These are phyloP conservation scores for Aricia artaxerxes DNA, from an alignment of 2,888 invertebrate species.

Conservation along the genomic window DNA sequence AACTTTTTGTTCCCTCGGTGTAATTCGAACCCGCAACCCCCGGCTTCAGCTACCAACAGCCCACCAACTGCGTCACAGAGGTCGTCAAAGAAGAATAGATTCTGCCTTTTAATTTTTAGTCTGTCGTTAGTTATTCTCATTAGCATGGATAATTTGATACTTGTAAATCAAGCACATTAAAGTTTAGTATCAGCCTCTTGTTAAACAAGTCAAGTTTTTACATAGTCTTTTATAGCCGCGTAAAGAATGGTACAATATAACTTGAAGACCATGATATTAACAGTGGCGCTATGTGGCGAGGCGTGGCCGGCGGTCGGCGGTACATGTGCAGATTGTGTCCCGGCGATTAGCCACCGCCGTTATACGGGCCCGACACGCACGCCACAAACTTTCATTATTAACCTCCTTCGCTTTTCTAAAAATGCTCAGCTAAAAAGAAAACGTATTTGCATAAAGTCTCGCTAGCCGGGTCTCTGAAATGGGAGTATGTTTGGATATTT, in stretches of 20 bases:
- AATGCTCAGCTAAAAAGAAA: background rate
- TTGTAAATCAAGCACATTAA: background rate
- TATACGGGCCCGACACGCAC: slow-evolving; percentile 8
- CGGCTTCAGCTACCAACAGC: no score
- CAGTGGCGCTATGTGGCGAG: background rate
- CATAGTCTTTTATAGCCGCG: no score
- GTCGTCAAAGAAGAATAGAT: no score
- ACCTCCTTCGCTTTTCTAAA: background rate
- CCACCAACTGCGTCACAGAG: no score
- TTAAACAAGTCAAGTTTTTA: background rate
- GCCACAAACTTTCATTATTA: slow-evolving; percentile 10
- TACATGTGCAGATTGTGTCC: slow-evolving; percentile 1
- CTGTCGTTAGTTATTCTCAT: background rate
- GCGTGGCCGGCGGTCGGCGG: background rate
- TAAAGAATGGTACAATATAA: background rate
- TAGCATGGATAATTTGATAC: background rate
- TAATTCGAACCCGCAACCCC: no score
- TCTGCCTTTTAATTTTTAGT: no score
- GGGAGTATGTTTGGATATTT: background rate
- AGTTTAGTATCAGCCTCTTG: background rate
- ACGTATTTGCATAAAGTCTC: background rate
- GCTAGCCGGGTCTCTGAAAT: background rate
- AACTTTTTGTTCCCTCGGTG: no score
- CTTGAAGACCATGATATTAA: background rate
- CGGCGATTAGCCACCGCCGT: background rate